These are phyloP conservation scores for Tangara arthus DNA, from an alignment of 2,797 vertebrate genomes.

Conservation along the genomic window DNA sequence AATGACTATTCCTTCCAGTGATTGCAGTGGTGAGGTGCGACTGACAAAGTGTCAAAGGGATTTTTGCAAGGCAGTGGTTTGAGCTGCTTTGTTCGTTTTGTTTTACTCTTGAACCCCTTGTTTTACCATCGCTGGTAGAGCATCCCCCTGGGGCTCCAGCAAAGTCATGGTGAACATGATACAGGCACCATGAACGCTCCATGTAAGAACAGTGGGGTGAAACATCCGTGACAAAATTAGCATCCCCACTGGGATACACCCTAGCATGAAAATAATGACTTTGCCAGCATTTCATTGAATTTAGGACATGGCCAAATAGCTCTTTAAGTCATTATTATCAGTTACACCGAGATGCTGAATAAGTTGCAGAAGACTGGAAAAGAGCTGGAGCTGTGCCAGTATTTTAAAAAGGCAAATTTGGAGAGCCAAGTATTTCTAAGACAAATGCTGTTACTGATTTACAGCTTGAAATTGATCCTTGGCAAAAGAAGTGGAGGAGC, in stretches of 20 bases:
- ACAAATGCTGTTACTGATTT: constrained; percentile 7
- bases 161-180: neutral
- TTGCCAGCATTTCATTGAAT: neutral
- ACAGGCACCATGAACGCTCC: neutral
- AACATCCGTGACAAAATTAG: neutral
- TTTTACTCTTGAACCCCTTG: neutral
- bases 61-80: neutral
- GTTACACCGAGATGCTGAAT: neutral
- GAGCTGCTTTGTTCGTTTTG: rapidly evolving
- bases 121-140: neutral
- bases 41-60: neutral
- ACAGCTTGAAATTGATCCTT: constrained; percentile 37
- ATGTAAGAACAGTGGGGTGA: neutral
- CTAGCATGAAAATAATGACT: neutral
- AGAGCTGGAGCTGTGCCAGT: neutral
- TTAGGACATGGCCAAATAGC: neutral
- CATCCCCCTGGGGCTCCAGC: neutral
- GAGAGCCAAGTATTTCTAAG: neutral
- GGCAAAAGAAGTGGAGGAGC: constrained; percentile 11
- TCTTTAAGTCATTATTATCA: neutral
- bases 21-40: rapidly evolving
- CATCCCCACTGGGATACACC: neutral
- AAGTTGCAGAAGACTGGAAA: neutral
- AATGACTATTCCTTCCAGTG: neutral
- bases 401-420: neutral